Evolutionary conservation across 2,888 invertebrate genomes (phyloP).

Genomic region (Platycheirus albimanus): DNA sequence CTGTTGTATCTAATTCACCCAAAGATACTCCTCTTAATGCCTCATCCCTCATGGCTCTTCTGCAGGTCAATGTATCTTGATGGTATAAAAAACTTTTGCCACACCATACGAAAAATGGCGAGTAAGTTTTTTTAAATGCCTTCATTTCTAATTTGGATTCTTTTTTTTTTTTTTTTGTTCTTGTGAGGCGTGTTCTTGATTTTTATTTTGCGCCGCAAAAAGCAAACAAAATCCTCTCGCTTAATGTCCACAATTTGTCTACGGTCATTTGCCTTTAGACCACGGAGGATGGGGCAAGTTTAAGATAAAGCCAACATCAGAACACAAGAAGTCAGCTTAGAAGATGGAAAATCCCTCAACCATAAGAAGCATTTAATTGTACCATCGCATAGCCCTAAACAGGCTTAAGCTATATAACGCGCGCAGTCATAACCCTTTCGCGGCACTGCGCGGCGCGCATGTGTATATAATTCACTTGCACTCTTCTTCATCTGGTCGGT

Average conservation of each 20-base stretch:
- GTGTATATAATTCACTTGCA: constrained; percentile 65
- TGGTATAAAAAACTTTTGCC: constrained; percentile 45
- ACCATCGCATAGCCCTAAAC: constrained; percentile 31
- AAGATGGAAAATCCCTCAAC: constrained; percentile 52
- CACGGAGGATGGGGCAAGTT: constrained; percentile 19
- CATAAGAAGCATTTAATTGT: constrained; percentile 50
- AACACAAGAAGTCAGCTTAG: constrained; percentile 13
- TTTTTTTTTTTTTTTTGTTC: constrained; percentile 40
- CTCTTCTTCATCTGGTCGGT: constrained; percentile 53
- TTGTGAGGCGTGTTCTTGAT: constrained; percentile 27
- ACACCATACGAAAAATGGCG: constrained; percentile 12
- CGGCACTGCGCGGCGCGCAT: too few relatives aligned
- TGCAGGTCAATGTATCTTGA: constrained; percentile 61
- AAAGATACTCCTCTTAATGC: constrained; percentile 20
- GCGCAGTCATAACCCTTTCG: constrained; percentile 47
- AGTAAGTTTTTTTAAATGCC: constrained; percentile 20
- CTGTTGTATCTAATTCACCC: constrained; percentile 52
- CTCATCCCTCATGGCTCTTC: constrained; percentile 15
- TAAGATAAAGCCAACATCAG: constrained; percentile 30
- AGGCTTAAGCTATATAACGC: constrained; percentile 36
- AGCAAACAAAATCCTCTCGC: constrained; percentile 8
- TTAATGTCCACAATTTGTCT: constrained; percentile 59
- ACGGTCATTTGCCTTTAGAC: constrained; percentile 53
- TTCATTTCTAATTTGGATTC: constrained; percentile 45
- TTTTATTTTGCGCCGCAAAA: constrained; percentile 37